Conservation (phyloP, 2,888 invertebrate genomes). For the Trisateles emortualis region DNA sequence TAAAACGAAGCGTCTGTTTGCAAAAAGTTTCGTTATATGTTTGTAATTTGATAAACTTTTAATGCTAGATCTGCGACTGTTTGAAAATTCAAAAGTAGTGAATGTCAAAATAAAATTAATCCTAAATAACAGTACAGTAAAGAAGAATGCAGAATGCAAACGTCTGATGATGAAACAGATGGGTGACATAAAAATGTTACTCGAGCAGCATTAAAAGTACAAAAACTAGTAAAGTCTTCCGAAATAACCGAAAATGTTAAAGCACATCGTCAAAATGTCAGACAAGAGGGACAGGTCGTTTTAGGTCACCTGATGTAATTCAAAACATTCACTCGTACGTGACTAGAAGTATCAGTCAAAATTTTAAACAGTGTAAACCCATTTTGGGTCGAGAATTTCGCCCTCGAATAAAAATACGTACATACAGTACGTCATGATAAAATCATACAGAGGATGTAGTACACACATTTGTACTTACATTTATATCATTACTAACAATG, state of each 20-base stretch:
- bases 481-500: no score
- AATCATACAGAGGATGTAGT: no score
- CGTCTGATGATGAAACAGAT: background rate
- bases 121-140: background rate
- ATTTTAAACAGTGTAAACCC: background rate
- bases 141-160: background rate
- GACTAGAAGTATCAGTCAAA: no score
- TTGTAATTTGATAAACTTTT: background rate
- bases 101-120: background rate
- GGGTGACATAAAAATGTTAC: background rate
- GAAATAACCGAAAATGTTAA: background rate
- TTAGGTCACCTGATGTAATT: background rate
- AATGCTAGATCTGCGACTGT: background rate
- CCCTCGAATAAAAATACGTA: no score
- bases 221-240: background rate
- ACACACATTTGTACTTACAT: no score
- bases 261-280: slow-evolving; percentile 1
- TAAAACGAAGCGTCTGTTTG: slow-evolving; percentile 10
- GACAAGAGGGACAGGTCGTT: slow-evolving; percentile 1
- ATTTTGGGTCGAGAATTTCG: no score
- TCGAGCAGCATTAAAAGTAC: background rate
- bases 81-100: background rate
- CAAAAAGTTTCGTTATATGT: background rate
- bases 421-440: no score
- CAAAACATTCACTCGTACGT: no score